Evolutionary conservation across 2,113 vertebrate genomes (phyloP), one percentile per base, ranked within the genome.

Genomic region (Falcunculus frontatus): DNA sequence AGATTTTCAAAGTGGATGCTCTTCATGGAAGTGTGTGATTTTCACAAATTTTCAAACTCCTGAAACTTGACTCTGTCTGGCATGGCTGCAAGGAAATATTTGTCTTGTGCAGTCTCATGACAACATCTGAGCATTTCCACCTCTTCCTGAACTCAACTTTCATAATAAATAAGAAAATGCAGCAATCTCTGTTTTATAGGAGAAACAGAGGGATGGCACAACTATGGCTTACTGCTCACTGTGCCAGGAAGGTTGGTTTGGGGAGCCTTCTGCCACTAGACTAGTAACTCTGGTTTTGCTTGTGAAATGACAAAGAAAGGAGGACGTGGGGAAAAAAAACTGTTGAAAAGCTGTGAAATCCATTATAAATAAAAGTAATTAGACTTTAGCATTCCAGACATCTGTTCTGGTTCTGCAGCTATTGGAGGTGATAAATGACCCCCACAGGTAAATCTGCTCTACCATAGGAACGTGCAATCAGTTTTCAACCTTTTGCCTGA

Each of bases 1-100:
- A 93, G 46, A 32, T 29, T 77, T 92, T 87, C 46, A 63, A 20
- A 89, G 73, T 84, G 73, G 73, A 92, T 95, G 50, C 46, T 90
- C 56, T 37, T 80, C 59, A 55, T 69, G 86, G 56, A 87, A 89
- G 35, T 9, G 60, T 39, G 29, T 41, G 23, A 69, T 92, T 88
- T 80, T 33, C 76, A 57, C 63, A 67, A 65, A 23, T 67, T 83
- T 92, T 81, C 56, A 56, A 33, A 33, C 30, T 86, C 39, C 44
- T 73, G 85, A 73, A 77, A 86, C 53, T 6, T 6, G 1, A 35
- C 25, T 33, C 37, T 74, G 27, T 59, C 47, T 74, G 35, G n/a
- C 32, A 60, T 16, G 16, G 25, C 49, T 91, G 25, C 49, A 93
- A 76, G 42, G 49, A 89, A 89, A 44, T 59, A 72, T 55, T 75